A percentile compares a stretch with the other conserved stretches of the same genome.
These are phyloP conservation scores for Drosophila heteroneura DNA, from an alignment of 2,888 invertebrate genomes.

Conservation along the genomic window DNA sequence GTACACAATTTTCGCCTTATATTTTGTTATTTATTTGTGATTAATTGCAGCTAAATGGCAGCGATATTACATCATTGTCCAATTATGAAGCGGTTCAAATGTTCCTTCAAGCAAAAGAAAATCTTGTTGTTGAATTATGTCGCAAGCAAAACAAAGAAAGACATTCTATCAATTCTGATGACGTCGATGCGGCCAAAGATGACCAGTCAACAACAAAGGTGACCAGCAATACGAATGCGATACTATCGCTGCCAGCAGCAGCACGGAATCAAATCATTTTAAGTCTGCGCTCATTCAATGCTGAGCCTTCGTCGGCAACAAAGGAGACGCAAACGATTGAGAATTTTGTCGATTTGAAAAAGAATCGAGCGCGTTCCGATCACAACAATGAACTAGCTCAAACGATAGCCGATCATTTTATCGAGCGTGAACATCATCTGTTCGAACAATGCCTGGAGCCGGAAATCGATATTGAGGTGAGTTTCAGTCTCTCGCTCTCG, in stretches of 20 bases:
- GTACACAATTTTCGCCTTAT: background rate
- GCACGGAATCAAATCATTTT: slow-evolving; percentile 48
- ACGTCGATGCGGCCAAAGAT: background rate
- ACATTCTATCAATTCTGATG: slow-evolving; percentile 51
- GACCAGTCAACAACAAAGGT: slow-evolving; percentile 1
- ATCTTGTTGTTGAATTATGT: slow-evolving; percentile 87
- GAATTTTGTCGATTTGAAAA: slow-evolving; percentile 67
- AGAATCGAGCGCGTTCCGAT: slow-evolving; percentile 19
- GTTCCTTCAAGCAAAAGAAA: slow-evolving; percentile 88
- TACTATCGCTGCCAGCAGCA: background rate
- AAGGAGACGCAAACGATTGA: slow-evolving; percentile 86
- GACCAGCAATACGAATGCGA: slow-evolving; percentile 12
- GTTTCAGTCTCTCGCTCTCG: slow-evolving; percentile 3
- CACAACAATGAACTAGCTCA: slow-evolving; percentile 41
- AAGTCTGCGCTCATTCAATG: slow-evolving; percentile 42
- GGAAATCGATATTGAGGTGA: slow-evolving; percentile 88
- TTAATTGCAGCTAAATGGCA: slow-evolving; percentile 87
- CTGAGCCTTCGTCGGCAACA: slow-evolving; percentile 31
- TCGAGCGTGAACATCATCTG: slow-evolving; percentile 85
- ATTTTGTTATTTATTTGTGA: slow-evolving; percentile 10
- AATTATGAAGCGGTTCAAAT: slow-evolving; percentile 88
- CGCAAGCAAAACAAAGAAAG: slow-evolving; percentile 81
- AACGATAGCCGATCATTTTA: slow-evolving; percentile 77
- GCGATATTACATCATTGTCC: slow-evolving; percentile 87
- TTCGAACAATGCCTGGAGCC: slow-evolving; percentile 87